Evolutionary conservation across 2,797 vertebrate species (phyloP), one percentile per base, ranked within the genome.

Genomic region (Uromys caudimaculatus): DNA sequence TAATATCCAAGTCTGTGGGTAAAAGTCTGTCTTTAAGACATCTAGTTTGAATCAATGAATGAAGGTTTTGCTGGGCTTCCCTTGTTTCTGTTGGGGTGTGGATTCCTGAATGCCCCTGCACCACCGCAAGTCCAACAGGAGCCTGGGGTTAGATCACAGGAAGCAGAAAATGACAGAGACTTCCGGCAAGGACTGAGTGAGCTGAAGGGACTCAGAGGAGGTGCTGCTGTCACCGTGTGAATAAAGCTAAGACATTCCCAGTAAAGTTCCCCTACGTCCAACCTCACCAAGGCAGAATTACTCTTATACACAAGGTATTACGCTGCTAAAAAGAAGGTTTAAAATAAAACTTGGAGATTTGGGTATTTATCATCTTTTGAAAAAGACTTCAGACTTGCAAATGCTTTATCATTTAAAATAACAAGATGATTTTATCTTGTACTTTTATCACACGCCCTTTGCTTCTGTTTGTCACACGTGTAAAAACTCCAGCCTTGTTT

Each of bases 121-220:
- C 11, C 23, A 92, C 62, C 69, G 71, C 90, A 58, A 69, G 23
- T 62, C 58, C 54, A 4, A 3, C 8, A 13, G 62, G 77, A 41
- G 29, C 44, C 1, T 10, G 67, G 35, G 10, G 35, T 91, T 29
- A 79, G 96, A n/a, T 82, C 95, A 44, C 0, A 24, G 87, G 64
- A 54, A 75, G 52, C 50, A 58, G 89, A 93, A 94, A 90, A 10
- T 16, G 89, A 87, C 89, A 92, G 90, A 50, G 88, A 16, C 56
- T 50, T 4, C 75, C 19, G 11, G 0, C 3, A 1, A 69, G 77
- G 54, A 4, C 1, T 10, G 73, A 84, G 38, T 71, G 17, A 3
- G 1, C 67, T 1, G 0, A 1, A 1, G 64, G n/a, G 23, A 19
- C 29, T 29, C 19, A 6, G 50, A 73, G 14, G 76, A 29, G 29